A percentile compares a stretch with the other conserved stretches of the same genome.
These are phyloP conservation scores for Athene cunicularia DNA, from an alignment of 2,113 vertebrate species.

Conservation along the genomic window DNA sequence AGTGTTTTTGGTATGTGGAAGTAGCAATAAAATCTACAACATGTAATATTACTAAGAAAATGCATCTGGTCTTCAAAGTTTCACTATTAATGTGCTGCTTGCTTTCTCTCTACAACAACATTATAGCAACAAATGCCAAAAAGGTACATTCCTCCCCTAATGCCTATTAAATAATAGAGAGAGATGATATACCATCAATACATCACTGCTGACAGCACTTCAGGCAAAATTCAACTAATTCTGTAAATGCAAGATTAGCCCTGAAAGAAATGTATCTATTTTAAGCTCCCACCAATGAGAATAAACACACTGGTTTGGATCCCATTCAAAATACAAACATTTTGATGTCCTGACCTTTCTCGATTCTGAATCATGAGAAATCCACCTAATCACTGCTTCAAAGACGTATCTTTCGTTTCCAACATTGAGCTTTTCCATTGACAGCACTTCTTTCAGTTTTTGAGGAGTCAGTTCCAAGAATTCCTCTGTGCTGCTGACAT, in stretches of 20 bases:
- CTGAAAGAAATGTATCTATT: not conserved
- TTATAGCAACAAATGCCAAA: not conserved
- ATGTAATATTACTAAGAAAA: not conserved
- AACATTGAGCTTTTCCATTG: slow-evolving; percentile 96
- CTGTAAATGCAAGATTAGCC: not conserved
- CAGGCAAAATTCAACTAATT: not conserved
- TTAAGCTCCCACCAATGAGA: not conserved
- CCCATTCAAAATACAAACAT: not conserved
- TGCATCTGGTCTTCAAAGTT: not conserved
- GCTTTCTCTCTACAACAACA: not conserved
- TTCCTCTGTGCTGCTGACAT: slow-evolving; percentile 91
- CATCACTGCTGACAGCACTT: not conserved
- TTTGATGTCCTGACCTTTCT: slow-evolving; percentile 82
- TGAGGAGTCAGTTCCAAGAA: slow-evolving; percentile 90
- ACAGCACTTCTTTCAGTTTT: slow-evolving; percentile 89
- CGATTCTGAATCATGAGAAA: slow-evolving; percentile 85
- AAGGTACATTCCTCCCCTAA: not conserved
- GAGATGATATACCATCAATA: not conserved
- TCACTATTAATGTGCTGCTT: not conserved
- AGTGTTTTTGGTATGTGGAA: not conserved
- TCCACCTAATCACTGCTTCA: slow-evolving; percentile 94
- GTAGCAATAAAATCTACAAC: not conserved
- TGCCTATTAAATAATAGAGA: not conserved
- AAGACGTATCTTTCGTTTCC: slow-evolving; percentile 95
- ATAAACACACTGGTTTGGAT: not conserved